Percentiles rank a stretch among this genome's conserved stretches.
Conservation (phyloP, 2,113 vertebrate species). For the Burhinus oedicnemus region DNA sequence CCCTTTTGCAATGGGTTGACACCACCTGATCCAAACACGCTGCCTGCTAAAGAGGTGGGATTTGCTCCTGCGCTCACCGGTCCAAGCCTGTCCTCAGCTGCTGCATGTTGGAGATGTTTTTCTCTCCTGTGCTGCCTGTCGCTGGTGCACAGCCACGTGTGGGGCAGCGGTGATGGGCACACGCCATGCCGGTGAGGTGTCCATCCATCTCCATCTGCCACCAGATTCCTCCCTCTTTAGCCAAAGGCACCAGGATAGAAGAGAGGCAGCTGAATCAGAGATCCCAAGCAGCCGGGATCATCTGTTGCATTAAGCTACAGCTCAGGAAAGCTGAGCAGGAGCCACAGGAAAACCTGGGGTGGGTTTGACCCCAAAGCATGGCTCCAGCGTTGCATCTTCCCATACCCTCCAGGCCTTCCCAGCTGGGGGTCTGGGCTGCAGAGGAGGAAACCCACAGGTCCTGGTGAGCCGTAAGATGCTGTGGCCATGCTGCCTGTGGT, state of each 20-base stretch:
- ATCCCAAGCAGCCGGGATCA: neutral
- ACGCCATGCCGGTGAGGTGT: fast-evolving
- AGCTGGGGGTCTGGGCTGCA: neutral
- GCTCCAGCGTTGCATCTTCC: neutral
- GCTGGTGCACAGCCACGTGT: neutral
- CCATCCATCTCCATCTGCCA: neutral
- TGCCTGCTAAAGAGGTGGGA: neutral
- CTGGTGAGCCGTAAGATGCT: neutral
- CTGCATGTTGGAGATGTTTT: neutral
- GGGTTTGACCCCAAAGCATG: neutral
- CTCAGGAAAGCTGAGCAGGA: neutral
- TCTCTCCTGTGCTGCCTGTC: neutral
- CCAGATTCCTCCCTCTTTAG: neutral
- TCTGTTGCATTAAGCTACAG: neutral
- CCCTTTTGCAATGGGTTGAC: neutral
- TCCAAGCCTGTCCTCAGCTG: neutral
- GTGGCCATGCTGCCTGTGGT: neutral
- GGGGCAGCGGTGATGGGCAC: neutral
- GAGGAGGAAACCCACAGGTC: neutral
- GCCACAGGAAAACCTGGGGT: neutral
- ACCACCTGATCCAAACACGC: neutral
- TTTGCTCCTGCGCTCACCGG: neutral
- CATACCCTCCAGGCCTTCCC: neutral
- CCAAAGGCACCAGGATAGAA: too few species aligned
- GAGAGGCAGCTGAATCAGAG: fast-evolving